phyloP scores from a whole-genome alignment of 2,113 vertebrate species.

The Pagrus major region DNA sequence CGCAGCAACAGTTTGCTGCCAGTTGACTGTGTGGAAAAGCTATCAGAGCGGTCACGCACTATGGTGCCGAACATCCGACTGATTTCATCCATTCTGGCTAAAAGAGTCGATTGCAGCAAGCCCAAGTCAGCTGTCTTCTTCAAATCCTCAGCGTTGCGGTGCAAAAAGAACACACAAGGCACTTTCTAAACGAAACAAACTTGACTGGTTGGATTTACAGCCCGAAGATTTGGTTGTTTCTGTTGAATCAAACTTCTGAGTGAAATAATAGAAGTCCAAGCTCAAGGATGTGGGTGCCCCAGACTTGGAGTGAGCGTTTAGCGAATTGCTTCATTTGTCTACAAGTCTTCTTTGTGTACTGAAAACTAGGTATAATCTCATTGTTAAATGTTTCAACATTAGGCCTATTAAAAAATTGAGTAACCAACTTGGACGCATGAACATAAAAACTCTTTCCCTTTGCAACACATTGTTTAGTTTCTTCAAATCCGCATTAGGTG shows the following conservation, averaged over 20 bases:
- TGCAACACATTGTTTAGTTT: conserved; percentile 7
- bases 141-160: rapidly evolving
- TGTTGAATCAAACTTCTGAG: conserved; percentile 32
- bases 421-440: conserved; percentile 18
- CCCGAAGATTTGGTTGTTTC: background rate
- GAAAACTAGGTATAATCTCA: conserved; percentile 58
- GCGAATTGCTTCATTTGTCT: conserved; percentile 33
- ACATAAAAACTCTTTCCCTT: conserved; percentile 6
- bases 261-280: conserved; percentile 11
- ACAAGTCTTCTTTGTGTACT: conserved; percentile 51
- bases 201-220: background rate
- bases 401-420: conserved; percentile 48
- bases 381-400: conserved; percentile 44
- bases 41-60: conserved; percentile 63
- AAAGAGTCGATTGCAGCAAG: background rate
- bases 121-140: conserved; percentile 1
- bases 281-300: conserved; percentile 5
- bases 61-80: conserved; percentile 23
- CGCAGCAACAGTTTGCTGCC: conserved; percentile 77
- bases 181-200: background rate
- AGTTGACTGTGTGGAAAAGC: conserved; percentile 72
- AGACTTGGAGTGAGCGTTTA: conserved; percentile 36
- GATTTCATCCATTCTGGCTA: conserved; percentile 63
- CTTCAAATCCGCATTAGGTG: conserved; percentile 53
- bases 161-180: background rate